Evolutionary conservation across 2,113 vertebrate species (phyloP), one percentile per base, ranked within the genome.

Genomic region (Nicator chloris): DNA sequence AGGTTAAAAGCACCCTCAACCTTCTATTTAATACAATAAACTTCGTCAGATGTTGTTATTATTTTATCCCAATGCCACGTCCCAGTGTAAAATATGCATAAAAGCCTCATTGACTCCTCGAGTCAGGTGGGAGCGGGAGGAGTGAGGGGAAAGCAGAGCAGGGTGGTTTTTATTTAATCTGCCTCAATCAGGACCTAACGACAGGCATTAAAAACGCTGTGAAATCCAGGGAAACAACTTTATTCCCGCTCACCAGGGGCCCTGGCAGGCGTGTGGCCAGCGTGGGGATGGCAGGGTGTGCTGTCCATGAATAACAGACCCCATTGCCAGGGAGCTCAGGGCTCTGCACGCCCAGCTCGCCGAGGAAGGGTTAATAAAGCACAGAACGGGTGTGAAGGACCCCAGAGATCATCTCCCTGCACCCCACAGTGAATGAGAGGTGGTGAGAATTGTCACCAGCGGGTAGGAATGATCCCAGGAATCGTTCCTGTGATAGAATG

Each of bases 81-180:
- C 63, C 6, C 6, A 13, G 53, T 30, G 70, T 56, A 66, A 93
- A 69, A 53, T 84, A 66, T 88, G 90, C 91, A 59, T 42, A 47
- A 89, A 94, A 92, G 88, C 60, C 65, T 90, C 81, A 14, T 26
- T 90, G 94, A 78, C 61, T 96, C 50, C 72, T 30, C 20, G 39
- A 92, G 73, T 51, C 53, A 18, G 85, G 70, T n/a, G 87, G 75
- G 63, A 95, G 72, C 26, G 28, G 92, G 81, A 45, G 56, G 24
- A 33, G 11, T 3, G 49, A 53, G 92, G 83, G 79, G 85, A 13
- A 63, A 49, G 44, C 6, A 19, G 69, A 82, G 85, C 70, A 76
- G 93, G 91, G 93, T 90, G 94, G 79, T 51, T 96, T 96, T 97
- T 92, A 93, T 95, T 97, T 96, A 77, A 94, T 96, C 82, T 95